Evolutionary conservation across 2,888 invertebrate species (phyloP).

Genomic region (Neoaliturus tenellus): DNA sequence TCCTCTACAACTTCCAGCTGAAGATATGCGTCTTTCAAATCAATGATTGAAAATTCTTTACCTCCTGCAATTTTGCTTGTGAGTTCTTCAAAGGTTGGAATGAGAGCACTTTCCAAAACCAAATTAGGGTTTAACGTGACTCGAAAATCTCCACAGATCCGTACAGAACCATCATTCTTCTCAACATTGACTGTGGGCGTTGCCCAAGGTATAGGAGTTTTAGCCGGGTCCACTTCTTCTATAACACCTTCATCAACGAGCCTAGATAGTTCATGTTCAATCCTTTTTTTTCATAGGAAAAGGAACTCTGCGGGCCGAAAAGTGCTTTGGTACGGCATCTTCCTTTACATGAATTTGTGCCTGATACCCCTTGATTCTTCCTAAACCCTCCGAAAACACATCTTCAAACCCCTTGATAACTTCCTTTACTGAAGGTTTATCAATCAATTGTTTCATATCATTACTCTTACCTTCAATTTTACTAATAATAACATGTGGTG

Average conservation of each 20-base stretch:
- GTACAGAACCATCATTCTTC: not conserved
- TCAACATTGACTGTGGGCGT: conserved; percentile 2
- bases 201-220: not conserved
- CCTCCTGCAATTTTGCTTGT: not conserved
- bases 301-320: not conserved
- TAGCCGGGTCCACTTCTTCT: conserved; percentile 2
- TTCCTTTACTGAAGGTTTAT: not conserved
- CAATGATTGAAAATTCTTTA: not conserved
- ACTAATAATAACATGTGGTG: not conserved
- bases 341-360: not conserved
- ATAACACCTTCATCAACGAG: not conserved
- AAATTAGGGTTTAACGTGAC: conserved; percentile 3
- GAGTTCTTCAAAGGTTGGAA: not conserved
- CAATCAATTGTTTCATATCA: not conserved
- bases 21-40: not conserved
- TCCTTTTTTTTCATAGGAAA: not conserved
- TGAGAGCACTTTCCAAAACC: not conserved
- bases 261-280: not conserved
- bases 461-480: not conserved
- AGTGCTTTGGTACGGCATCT: not conserved
- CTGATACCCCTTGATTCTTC: not conserved
- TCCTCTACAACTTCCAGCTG: not conserved
- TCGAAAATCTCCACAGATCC: conserved; percentile 24
- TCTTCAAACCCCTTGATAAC: not conserved
- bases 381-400: not conserved